Base-by-base conservation (phyloP, 2,888 invertebrate species). In the Gordius sp. region DNA sequence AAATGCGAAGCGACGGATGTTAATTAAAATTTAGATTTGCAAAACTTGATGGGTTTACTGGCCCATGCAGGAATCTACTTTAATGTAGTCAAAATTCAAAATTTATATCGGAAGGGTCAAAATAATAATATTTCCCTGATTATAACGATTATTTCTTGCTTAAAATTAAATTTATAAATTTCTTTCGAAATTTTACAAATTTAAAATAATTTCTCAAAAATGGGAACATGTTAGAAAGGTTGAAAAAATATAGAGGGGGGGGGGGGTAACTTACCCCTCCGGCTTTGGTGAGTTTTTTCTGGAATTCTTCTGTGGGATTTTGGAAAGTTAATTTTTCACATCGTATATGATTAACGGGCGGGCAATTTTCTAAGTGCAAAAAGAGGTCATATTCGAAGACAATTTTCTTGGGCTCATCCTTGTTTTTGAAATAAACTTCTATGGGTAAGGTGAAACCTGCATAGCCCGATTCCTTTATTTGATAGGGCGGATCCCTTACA, bases 381-480 rank as follows among this genome's bases (percentile, higher is more conserved):
- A 78, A 77, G 61, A 91, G 75, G 69, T 89, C 86, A 73, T 91
- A 91, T 57, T 76, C 74, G 68, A 64, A 73, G 26, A 63, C 63
- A 58, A 83, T 78, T 65, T 79, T 82, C 68, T 81, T 82, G 8
- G 85, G 85, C 66, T 85, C 84, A 68, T 83, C 82, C 67, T 80
- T 81, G 68, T 82, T 86, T 58, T 65, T 66, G 64, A 72, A 72
- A 68, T 82, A 79, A 62, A 91, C 79, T 66, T 87, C 84, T 64
- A 91, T 84, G 0, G 81, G 81, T 59, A 91, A 74, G 55, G 77
- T 74, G 68, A 91, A 91, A 28, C 89, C 85, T 59, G 86, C 89
- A 75, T 91, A 91, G 2, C 91, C 89, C n/a, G 83, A 81, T 68
- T 89, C 87, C 64, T 80, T 79, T 28, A 91, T 77, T 56, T 76